Evolutionary conservation across 2,797 vertebrate species (phyloP), one percentile per base, ranked within the genome.

Genomic region (Rhyacichthys aspro): DNA sequence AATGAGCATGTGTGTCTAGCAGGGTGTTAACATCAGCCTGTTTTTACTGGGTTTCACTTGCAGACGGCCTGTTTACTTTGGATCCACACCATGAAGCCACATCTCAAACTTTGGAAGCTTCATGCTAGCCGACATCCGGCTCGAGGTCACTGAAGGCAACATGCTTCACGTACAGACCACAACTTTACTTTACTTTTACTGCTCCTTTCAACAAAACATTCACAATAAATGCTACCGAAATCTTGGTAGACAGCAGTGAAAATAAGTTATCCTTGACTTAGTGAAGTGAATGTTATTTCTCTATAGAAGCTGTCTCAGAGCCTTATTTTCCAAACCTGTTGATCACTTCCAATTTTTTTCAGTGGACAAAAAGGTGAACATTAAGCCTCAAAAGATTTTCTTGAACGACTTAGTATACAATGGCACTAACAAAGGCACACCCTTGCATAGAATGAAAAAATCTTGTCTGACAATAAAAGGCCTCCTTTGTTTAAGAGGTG

Each of bases 51-150:
- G 58, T 53, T 61, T 59, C 39, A 33, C 53, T 75, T 23, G 1
- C 52, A 66, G 42, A 28, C 38, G 0, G 63, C 58, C 61, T 82
- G 85, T 84, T 87, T 83, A 64, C 69, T 68, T 89, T 89, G 86
- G 79, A 81, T 77, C 61, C 36, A 63, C 75, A 76, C 47, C 61
- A 42, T 39, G 10, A 69, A 66, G 54, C 72, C 67, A 55, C 64
- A 67, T 68, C 33, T 60, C 38, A 0, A 12, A 14, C 11, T 34
- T 74, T 60, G 73, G 76, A 78, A 72, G 66, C 58, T 6, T 28
- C 55, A 10, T 1, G 61, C 59, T 66, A 63, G 45, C 49, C 55
- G 62, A 59, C 63, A 28, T 67, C n/a, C 16, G 9, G 15, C 38
- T 18, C 49, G 52, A 81, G 71, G 56, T 78, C 76, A 49, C 15